Evolutionary conservation across 2,888 invertebrate genomes (phyloP).

Genomic region (Perizoma affinitatum): DNA sequence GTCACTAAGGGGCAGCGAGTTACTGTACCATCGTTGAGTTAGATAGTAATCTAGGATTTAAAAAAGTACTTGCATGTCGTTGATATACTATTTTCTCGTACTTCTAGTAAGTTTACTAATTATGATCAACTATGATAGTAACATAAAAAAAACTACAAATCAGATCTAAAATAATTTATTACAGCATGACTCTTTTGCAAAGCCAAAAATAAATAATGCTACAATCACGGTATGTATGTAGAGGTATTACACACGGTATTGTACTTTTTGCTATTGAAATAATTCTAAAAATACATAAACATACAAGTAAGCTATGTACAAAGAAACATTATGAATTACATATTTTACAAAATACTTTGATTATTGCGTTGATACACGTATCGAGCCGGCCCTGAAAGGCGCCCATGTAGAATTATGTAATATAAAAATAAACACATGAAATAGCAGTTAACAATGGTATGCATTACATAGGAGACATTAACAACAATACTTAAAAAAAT

Average conservation of each 20-base stretch:
- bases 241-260: slow-evolving; percentile 47
- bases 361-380: slow-evolving; percentile 71
- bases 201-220: slow-evolving; percentile 61
- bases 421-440: slow-evolving; percentile 37
- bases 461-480: slow-evolving; percentile 31
- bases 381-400: slow-evolving; percentile 37
- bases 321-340: slow-evolving; percentile 59
- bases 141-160: slow-evolving; percentile 53
- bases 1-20: too few relatives aligned
- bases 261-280: slow-evolving; percentile 50
- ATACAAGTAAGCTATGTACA: slow-evolving; percentile 63
- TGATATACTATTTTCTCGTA: too few relatives aligned
- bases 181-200: slow-evolving; percentile 50
- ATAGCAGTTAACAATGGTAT: slow-evolving; percentile 35
- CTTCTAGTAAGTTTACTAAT: too few relatives aligned
- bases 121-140: neutral
- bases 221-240: slow-evolving; percentile 35
- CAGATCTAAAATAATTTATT: slow-evolving; percentile 76
- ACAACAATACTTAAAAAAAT: slow-evolving; percentile 33
- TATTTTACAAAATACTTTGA: slow-evolving; percentile 60
- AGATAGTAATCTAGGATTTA: too few relatives aligned
- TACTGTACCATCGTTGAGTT: too few relatives aligned
- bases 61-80: too few relatives aligned
- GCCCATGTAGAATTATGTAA: slow-evolving; percentile 44
- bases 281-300: slow-evolving; percentile 43